A percentile compares a stretch with the other conserved stretches of the same genome.
phyloP scores from a whole-genome alignment of 2,888 invertebrate genomes.

The Drosophila gaucha region DNA sequence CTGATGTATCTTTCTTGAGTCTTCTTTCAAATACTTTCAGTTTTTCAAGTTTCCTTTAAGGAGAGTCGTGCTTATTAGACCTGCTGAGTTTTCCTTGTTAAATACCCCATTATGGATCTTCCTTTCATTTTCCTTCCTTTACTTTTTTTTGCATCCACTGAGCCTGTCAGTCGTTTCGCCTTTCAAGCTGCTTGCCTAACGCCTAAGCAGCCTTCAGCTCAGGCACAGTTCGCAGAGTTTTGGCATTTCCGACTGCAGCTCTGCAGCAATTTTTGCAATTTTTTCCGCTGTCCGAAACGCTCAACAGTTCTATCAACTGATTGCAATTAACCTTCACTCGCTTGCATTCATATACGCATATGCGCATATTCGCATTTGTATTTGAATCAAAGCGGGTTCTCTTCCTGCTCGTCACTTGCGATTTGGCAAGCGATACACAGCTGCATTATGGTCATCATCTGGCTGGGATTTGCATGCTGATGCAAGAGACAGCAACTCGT shows the following conservation, averaged over 20 bases:
- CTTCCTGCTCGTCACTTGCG: constrained; percentile 60
- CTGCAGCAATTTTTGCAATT: constrained; percentile 40
- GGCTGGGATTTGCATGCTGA: constrained; percentile 55
- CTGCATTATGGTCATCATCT: constrained; percentile 59
- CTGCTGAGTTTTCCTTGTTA: background rate
- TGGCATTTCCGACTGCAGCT: constrained; percentile 45
- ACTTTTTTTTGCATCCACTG: no score
- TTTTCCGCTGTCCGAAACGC: constrained; percentile 52
- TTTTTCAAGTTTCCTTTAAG: no score
- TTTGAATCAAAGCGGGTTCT: constrained; percentile 33
- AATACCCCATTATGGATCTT: background rate
- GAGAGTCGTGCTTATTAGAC: no score
- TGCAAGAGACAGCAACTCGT: constrained; percentile 55
- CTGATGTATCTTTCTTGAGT: no score
- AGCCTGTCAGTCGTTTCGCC: background rate
- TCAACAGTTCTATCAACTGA: constrained; percentile 48
- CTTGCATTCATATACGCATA: constrained; percentile 2
- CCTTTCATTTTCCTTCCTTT: background rate
- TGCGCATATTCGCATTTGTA: constrained; percentile 14
- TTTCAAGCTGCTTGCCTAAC: constrained; percentile 1
- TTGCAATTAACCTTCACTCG: constrained; percentile 52
- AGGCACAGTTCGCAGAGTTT: constrained; percentile 20
- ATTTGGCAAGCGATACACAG: constrained; percentile 58
- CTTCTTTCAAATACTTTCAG: no score
- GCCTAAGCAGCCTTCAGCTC: constrained; percentile 3